Base-by-base conservation (phyloP, 2,888 invertebrate genomes). In the Campoplex capitator region DNA sequence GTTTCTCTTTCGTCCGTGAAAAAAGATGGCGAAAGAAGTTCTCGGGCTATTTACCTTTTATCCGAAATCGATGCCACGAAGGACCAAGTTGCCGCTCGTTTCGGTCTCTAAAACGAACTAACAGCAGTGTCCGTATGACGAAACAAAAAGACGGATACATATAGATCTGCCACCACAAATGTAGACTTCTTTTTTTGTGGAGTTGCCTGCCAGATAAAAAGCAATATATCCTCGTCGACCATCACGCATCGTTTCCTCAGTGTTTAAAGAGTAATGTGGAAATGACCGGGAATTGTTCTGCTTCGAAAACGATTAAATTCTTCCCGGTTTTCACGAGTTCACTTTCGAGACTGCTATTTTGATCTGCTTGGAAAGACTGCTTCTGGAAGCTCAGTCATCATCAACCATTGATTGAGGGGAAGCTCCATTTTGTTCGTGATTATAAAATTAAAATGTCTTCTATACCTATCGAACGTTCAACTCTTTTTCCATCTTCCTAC, bases 1-100 rank as follows among this genome's bases (percentile, higher is more conserved):
- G 67, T 75, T 83, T 83, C 62, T 76, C 74, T 75, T 85, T 38
- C 67, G 62, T 83, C 65, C 13, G 38, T 65, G 45, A 65, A 65
- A 83, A 67, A 80, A 80, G 38, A 76, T 73, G 76, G 56, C 76
- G 86, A 83, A 80, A 67, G 67, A 54, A 45, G 79, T 79, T 79
- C 58, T 35, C 71, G 83, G 88, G 89, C 90, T 91, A 91, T 92
- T 92, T 92, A 92, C 90, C 76, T 91, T 90, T 91, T 90, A 92
- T 89, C 90, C 89, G 88, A 90, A 92, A 92, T 92, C 92, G 91
- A 92, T 91, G 89, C 88, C 42, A 81, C 13, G 48, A 62, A 38
- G 58, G 35, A 80, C 67, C 56, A 48, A 56, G 83, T 48, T 68
- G 32, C 84, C 45, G 16, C n/a, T 67, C 73, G 16, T 8, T 74